Evolutionary conservation across 2,888 invertebrate species (phyloP).

Genomic region (Cotesia congregata): DNA sequence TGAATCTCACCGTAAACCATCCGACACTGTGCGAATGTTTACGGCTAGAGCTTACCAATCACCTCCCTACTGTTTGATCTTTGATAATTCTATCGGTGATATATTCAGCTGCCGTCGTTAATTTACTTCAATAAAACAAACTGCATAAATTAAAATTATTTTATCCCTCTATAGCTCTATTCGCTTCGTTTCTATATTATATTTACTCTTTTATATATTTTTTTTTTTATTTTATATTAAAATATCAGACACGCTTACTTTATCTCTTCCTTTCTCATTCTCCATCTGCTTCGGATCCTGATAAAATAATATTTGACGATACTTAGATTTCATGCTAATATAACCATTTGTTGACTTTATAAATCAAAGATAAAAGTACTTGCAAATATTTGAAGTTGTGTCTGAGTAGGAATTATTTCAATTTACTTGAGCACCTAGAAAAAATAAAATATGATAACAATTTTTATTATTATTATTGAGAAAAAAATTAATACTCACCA

Average conservation of each 20-base stretch:
- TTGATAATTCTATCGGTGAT: neutral
- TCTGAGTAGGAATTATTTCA: constrained; percentile 16
- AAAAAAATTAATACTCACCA: neutral
- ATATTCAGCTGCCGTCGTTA: neutral
- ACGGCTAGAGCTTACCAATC: neutral
- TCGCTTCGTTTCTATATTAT: neutral
- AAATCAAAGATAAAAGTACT: constrained; percentile 18
- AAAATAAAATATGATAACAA: neutral
- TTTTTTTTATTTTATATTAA: neutral
- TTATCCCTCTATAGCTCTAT: neutral
- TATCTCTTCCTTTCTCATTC: constrained; percentile 2
- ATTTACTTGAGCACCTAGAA: constrained; percentile 9
- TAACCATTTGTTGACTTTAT: constrained; percentile 12
- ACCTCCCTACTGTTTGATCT: neutral
- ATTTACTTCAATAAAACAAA: neutral
- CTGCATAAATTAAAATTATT: neutral
- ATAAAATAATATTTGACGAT: constrained; percentile 20
- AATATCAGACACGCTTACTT: neutral
- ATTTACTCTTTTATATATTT: neutral
- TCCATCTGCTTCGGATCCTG: neutral
- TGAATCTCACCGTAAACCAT: constrained; percentile 10
- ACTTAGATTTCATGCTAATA: constrained; percentile 20
- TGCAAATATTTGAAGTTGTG: constrained; percentile 19
- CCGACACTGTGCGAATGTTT: constrained; percentile 54
- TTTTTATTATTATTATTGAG: neutral